Evolutionary conservation across 2,888 invertebrate genomes (phyloP), one percentile per base, ranked within the genome.

Genomic region (Meiosimyza decipiens): DNA sequence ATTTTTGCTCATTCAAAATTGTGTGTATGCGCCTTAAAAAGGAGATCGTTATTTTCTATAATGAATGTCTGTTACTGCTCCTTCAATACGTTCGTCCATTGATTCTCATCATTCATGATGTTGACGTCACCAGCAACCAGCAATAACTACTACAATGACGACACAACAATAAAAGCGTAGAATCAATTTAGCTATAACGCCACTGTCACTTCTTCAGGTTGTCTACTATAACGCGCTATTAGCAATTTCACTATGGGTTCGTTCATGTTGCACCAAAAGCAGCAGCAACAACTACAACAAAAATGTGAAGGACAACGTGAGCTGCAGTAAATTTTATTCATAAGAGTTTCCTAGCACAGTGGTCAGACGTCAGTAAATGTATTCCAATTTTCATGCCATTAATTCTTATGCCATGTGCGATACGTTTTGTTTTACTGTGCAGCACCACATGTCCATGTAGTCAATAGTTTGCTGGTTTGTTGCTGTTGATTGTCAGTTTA

Each of bases 1-100:
- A 64, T 50, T 28, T 40, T 22, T 13, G 5, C 54, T 52, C 65
- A 66, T 66, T 54, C 54, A 13, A 40, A 77, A 77, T 74, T 75
- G 73, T 74, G 71, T 73, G 72, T 67, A 78, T 78, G 77, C 67
- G 72, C 68, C 77, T 77, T 52, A 79, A 83, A 82, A 83, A 82
- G 83, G 81, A 82, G 82, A 82, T 84, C 83, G 84, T 84, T 84
- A 84, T 81, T 77, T 77, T 62, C 18, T 18, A 64, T 69, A 71
- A 73, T 71, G 57, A 68, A 70, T 52, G 55, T 59, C 60, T 71
- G 12, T 50, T 50, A 54, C 18, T 47, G 50, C 67, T 49, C 18
- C 50, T 51, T 72, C 59, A 71, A 62, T 67, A 62, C 73, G 55
- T 54, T 67, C 50, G 52, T 52, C 54, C 70, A 51, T 60, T 62